Evolutionary conservation across 2,888 invertebrate species (phyloP), one percentile per base, ranked within the genome.

Genomic region (Sinodicranocentrus sp.): DNA sequence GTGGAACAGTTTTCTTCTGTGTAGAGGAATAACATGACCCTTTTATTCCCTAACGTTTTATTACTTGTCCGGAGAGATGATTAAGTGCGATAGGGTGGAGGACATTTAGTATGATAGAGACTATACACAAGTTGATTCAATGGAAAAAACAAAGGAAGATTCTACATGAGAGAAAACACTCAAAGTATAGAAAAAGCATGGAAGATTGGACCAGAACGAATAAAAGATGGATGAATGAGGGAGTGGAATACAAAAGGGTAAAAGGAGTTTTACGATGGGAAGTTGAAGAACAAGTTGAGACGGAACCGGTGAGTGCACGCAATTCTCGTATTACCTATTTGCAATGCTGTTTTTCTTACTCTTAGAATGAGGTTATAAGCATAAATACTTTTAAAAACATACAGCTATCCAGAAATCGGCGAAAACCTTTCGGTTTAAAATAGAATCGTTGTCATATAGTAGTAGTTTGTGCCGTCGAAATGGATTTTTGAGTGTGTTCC

Each of bases 321-420:
- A 67, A 85, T 85, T 76, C 85, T 85, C 85, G 52, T 85, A 85
- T 85, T 85, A 85, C 85, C 65, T 79, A 75, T 78, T 77, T 83
- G n/a, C n/a, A n/a, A n/a, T n/a, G n/a, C n/a, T n/a, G n/a, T n/a
- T n/a, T n/a, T n/a, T n/a, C n/a, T n/a, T n/a, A n/a, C n/a, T n/a
- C n/a, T n/a, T n/a, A n/a, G n/a, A n/a, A n/a, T n/a, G n/a, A n/a
- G n/a, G n/a, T n/a, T n/a, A n/a, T n/a, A n/a, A n/a, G n/a, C n/a
- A n/a, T n/a, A n/a, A n/a, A n/a, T n/a, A n/a, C n/a, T n/a, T n/a
- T n/a, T n/a, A n/a, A n/a, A n/a, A n/a, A n/a, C n/a, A n/a, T n/a
- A n/a, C n/a, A n/a, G n/a, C n/a, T n/a, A n/a, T n/a, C n/a, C n/a
- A n/a, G n/a, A n/a, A n/a, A n/a, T n/a, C n/a, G n/a, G n/a, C n/a